Base-by-base conservation (phyloP, 2,888 invertebrate genomes). In the Oasisia sp. region DNA sequence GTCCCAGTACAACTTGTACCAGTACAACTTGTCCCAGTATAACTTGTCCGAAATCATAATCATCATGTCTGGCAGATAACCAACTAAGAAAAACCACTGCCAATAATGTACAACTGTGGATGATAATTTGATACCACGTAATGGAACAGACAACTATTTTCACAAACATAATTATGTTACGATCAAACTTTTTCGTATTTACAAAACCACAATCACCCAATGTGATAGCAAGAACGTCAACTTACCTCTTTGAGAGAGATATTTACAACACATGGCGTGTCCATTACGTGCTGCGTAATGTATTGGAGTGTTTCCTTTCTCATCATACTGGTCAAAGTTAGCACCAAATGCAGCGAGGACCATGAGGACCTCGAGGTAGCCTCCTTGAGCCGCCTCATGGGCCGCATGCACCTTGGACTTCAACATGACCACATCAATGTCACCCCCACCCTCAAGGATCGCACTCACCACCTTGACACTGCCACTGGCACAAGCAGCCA, bases 401-500 rank as follows among this genome's bases (percentile, higher is more conserved):
- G 95, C 95, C 11, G 96, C 96, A 93, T 95, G 95, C 92, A 95
- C 94, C 89, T 95, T 95, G 74, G 94, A 94, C 27, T 95, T 93
- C 91, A 95, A 95, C 50, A 95, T 94, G 7, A 94, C 92, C 0
- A 96, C 95, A 91, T 95, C 94, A 9, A 92, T 92, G 32, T 94
- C 94, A 93, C 94, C 93, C 4, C 95, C 96, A 56, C 94, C 94
- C 92, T 95, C 95, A 32, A 96, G 93, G 56, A 96, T 95, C 12
- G 95, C 95, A 58, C 95, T 92, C 32, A 95, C 95, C 56, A 96
- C 95, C 91, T 95, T 95, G n/a, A 94, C 94, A 94, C 95, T 96
- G 8, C 96, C 96, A 94, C 95, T 96, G 14, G 94, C 93, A 44
- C 95, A 94, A 14, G 96, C 96, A 11, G 95, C 95, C 96, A 96